Conservation (phyloP, 1,140 invertebrate species). For the Chironomus striatipennis region DNA sequence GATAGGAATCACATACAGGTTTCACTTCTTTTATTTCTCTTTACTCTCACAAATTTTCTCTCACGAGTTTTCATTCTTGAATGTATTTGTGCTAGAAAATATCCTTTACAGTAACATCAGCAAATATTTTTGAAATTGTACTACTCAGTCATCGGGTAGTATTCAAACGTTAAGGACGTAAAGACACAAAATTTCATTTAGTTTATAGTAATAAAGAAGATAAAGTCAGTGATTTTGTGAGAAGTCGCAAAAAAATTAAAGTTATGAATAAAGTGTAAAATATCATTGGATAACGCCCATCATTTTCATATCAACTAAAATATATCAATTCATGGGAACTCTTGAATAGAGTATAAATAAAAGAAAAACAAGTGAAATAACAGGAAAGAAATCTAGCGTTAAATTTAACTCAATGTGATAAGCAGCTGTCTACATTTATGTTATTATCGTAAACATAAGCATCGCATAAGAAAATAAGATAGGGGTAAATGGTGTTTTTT, state of each 20-base stretch:
- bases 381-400: not conserved
- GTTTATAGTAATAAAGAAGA: not conserved
- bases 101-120: not conserved
- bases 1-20: not conserved
- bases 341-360: not conserved
- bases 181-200: not conserved
- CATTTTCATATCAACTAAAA: not conserved
- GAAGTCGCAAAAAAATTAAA: not conserved
- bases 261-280: not conserved
- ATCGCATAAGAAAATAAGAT: slow-evolving; percentile 10
- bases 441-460: slow-evolving; percentile 14
- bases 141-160: not conserved
- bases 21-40: not conserved
- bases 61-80: not conserved
- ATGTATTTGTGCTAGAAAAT: slow-evolving; percentile 17
- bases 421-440: slow-evolving; percentile 20
- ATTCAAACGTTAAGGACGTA: not conserved
- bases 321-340: no score
- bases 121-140: not conserved
- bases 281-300: not conserved
- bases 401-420: slow-evolving; percentile 15
- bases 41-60: not conserved
- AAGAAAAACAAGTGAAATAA: not conserved
- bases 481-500: not conserved
- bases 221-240: not conserved